These are phyloP conservation scores for Ophion slaviceki DNA, from an alignment of 2,888 invertebrate species.

Conservation along the genomic window DNA sequence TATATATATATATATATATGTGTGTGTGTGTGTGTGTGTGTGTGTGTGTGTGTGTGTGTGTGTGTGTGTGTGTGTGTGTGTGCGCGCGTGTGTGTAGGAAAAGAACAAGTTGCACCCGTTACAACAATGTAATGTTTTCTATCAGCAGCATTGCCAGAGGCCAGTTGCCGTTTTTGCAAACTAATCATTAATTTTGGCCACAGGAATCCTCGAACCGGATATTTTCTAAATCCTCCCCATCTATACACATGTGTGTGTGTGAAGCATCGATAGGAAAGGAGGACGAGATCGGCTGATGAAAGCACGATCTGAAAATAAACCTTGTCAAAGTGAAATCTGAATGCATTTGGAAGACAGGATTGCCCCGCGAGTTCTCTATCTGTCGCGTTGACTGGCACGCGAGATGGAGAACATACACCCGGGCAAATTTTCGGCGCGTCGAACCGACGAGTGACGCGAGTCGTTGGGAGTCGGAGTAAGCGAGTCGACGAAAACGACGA, in stretches of 20 bases:
- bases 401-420: conserved; percentile 39
- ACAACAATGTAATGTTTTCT: too few relatives aligned
- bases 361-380: conserved; percentile 28
- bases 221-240: too few relatives aligned
- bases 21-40: too few relatives aligned
- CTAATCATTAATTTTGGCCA: too few relatives aligned
- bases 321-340: conserved; percentile 34
- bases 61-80: too few relatives aligned
- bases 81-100: too few relatives aligned
- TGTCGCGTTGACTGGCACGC: conserved; percentile 30
- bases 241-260: background rate
- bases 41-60: too few relatives aligned
- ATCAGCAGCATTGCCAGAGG: too few relatives aligned
- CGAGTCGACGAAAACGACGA: conserved; percentile 51
- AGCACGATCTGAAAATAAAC: conserved; percentile 55
- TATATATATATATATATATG: too few relatives aligned
- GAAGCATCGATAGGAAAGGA: background rate
- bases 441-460: conserved; percentile 55
- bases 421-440: conserved; percentile 50
- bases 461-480: conserved; percentile 38
- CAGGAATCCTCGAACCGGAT: too few relatives aligned
- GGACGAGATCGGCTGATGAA: conserved; percentile 16
- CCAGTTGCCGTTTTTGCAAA: too few relatives aligned
- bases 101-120: too few relatives aligned
- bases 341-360: conserved; percentile 41